These are phyloP conservation scores for Apaloderma vittatum DNA, from an alignment of 2,113 vertebrate species.

Conservation along the genomic window DNA sequence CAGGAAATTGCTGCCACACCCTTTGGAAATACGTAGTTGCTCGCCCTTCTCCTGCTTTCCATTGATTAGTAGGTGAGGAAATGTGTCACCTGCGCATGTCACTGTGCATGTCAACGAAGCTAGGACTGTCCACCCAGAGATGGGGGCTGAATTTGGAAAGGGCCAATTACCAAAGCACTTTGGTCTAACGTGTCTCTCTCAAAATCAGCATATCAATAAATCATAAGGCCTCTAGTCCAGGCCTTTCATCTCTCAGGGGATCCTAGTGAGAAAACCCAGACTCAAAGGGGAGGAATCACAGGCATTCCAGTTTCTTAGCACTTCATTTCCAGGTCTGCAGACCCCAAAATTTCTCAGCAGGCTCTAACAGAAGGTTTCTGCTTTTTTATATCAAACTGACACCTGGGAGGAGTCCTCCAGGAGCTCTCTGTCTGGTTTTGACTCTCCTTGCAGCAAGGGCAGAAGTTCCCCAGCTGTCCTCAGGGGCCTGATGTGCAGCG, in stretches of 20 bases:
- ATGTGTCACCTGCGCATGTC: background rate
- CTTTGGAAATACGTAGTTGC: background rate
- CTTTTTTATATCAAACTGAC: background rate
- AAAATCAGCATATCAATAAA: background rate
- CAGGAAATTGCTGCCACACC: background rate
- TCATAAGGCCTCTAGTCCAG: background rate
- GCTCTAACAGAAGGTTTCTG: background rate
- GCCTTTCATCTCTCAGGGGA: background rate
- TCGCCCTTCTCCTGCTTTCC: background rate
- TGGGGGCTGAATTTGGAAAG: background rate
- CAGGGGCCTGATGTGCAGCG: fast-evolving
- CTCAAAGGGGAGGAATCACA: background rate
- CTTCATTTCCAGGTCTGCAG: background rate
- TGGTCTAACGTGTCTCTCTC: background rate
- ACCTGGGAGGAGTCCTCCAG: background rate
- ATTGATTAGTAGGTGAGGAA: background rate
- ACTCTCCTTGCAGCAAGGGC: background rate
- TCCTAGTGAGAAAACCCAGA: background rate
- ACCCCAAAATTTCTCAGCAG: background rate
- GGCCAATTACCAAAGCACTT: background rate
- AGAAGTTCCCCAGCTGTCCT: background rate
- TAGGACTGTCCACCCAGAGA: background rate
- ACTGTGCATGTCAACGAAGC: background rate
- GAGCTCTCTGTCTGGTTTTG: background rate
- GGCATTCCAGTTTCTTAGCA: background rate